Conservation (phyloP, 2,797 vertebrate genomes). For the Cossypha heuglini region DNA sequence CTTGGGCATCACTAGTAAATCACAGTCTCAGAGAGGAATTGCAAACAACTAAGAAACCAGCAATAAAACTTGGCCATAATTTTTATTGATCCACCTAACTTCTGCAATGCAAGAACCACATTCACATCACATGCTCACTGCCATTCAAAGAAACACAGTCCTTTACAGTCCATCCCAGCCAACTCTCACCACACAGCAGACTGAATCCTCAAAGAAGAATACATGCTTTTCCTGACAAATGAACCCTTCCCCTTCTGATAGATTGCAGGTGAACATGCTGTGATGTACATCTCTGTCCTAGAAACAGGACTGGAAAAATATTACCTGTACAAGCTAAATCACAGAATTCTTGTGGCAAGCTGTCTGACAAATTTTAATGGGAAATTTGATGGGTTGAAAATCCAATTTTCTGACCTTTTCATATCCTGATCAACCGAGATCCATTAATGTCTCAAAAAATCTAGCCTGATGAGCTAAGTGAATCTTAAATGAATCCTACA, state of each 20-base stretch:
- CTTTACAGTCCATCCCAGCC: background rate
- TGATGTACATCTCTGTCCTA: background rate
- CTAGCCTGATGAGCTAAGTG: background rate
- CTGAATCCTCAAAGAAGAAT: background rate
- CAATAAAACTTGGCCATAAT: background rate
- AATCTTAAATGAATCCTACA: background rate
- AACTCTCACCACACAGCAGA: background rate
- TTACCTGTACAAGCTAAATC: background rate
- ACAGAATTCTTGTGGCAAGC: background rate
- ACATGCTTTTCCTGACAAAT: background rate
- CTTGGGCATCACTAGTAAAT: background rate
- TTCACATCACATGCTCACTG: background rate
- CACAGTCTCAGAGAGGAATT: background rate
- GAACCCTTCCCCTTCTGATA: background rate
- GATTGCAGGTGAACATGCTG: background rate
- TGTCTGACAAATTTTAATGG: background rate
- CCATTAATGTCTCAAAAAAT: background rate
- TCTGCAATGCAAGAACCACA: background rate
- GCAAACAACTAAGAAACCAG: background rate
- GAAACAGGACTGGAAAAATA: background rate
- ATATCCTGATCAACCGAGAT: rapidly evolving
- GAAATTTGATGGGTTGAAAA: background rate
- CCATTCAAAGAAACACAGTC: background rate
- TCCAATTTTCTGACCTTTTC: background rate
- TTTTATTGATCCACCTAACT: background rate